A percentile compares a stretch with the other conserved stretches of the same genome.
These are phyloP conservation scores for Acleris holmiana DNA, from an alignment of 2,888 invertebrate genomes.

Conservation along the genomic window DNA sequence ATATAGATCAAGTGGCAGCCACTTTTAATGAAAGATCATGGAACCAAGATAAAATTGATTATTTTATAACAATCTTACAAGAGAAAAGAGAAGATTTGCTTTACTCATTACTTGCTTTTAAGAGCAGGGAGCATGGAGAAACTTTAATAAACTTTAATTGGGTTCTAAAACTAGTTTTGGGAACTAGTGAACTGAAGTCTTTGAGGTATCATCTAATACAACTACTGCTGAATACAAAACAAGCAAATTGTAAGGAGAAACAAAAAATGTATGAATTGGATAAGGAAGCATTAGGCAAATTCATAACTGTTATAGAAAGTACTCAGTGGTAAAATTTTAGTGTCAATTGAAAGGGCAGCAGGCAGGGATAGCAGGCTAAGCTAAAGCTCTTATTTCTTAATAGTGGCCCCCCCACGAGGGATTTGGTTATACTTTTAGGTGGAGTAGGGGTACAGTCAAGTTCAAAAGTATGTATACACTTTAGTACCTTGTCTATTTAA, in stretches of 20 bases:
- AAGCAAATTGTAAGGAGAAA: conserved; percentile 46
- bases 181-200: conserved; percentile 65
- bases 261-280: conserved; percentile 59
- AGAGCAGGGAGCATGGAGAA: conserved; percentile 59
- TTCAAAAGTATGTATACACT: too few relatives aligned
- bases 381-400: too few relatives aligned
- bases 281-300: conserved; percentile 58
- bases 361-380: too few relatives aligned
- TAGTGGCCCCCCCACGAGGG: too few relatives aligned
- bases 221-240: conserved; percentile 54
- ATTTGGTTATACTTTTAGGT: too few relatives aligned
- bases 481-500: too few relatives aligned
- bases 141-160: conserved; percentile 60
- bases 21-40: conserved; percentile 45
- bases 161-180: conserved; percentile 61
- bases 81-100: conserved; percentile 52
- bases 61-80: conserved; percentile 48
- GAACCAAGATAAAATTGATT: conserved; percentile 48
- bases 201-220: conserved; percentile 62
- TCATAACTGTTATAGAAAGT: conserved; percentile 60
- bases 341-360: background rate
- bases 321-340: conserved; percentile 30
- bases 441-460: too few relatives aligned
- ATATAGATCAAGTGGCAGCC: conserved; percentile 47
- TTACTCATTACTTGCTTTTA: conserved; percentile 51